phyloP scores from a whole-genome alignment of 2,797 vertebrate species.

The Gallirallus australis region DNA sequence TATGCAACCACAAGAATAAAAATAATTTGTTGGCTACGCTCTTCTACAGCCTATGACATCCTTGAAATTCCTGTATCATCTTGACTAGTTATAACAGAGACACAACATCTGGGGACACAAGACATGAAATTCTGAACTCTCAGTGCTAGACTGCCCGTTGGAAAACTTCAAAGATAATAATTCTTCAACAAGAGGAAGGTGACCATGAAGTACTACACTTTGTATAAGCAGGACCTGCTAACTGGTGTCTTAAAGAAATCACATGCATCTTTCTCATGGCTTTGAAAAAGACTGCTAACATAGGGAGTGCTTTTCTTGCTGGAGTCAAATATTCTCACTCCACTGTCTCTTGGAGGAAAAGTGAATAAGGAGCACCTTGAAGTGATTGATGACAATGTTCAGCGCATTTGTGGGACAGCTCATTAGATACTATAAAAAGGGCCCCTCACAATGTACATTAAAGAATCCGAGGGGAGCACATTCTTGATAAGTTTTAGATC shows the following conservation, averaged over 20 bases:
- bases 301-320: not conserved
- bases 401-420: constrained; percentile 35
- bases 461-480: constrained; percentile 32
- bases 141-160: not conserved
- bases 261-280: not conserved
- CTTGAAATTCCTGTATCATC: not conserved
- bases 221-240: not conserved
- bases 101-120: not conserved
- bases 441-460: constrained; percentile 38
- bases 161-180: not conserved
- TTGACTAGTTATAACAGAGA: not conserved
- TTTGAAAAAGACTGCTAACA: not conserved
- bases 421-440: constrained; percentile 41
- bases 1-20: not conserved
- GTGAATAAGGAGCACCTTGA: constrained; percentile 32
- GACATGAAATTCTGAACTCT: not conserved
- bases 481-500: constrained; percentile 64
- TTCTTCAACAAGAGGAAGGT: not conserved
- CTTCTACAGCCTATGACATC: not conserved
- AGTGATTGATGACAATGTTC: not conserved
- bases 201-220: not conserved
- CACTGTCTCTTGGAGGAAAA: constrained; percentile 12
- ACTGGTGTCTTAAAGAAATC: not conserved
- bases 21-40: not conserved
- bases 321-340: constrained; percentile 12